Base-by-base conservation (phyloP, 2,888 invertebrate species). In the Bimastos eiseni region DNA sequence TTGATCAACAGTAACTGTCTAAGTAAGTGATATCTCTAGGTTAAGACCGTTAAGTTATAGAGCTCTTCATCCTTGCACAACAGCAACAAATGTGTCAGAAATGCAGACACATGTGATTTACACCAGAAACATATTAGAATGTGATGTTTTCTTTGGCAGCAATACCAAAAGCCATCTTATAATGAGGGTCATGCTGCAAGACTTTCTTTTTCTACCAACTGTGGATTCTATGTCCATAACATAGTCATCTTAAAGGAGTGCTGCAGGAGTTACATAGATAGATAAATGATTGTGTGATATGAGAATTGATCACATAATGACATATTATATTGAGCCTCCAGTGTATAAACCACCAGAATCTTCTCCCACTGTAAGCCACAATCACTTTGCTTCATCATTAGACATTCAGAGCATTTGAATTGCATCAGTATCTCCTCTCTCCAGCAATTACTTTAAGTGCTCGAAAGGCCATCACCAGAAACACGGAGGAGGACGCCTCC, bases 361-460 rank as follows among this genome's bases (percentile, higher is more conserved):
- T 8, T 70, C 70, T 30, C 70, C 30, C 30, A n/a, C 70, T 5
- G 1, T 70, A 70, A 70, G 24, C 70, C 70, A 70, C 70, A 70
- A 70, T n/a, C 30, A 70, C 70, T n/a, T 70, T n/a, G 70, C 70
- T 70, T 70, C n/a, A 70, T 70, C 70, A n/a, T n/a, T n/a, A 70
- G 70, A 70, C 70, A 70, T 11, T 70, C n/a, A n/a, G n/a, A 3
- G 24, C 5, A 24, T 55, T 24, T 11, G 24, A 17, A 6, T n/a
- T 70, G n/a, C 70, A 70, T 17, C 8, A 70, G 70, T 70, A n/a
- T 70, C 70, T 70, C 8, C 70, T 70, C 17, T 70, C 17, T 70
- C n/a, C n/a, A n/a, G 70, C 70, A 30, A 70, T 70, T 70, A 13
- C 70, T 70, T 70, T n/a, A 70, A 70, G 30, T 70, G 70, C 70